Evolutionary conservation across 2,797 vertebrate species (phyloP).

Genomic region (Myotis vivesi): DNA sequence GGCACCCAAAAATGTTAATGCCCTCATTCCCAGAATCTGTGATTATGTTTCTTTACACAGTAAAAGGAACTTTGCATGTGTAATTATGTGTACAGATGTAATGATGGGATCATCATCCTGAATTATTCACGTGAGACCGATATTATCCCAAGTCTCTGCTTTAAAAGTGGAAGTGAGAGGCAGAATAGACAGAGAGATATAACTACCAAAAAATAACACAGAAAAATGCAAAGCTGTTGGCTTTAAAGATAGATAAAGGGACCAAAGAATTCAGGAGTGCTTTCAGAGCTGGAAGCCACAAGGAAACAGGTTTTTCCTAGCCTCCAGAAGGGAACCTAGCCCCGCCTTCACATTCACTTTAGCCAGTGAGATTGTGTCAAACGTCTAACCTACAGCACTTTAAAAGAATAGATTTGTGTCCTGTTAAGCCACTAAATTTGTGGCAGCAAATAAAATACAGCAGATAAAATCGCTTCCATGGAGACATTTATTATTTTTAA

Average conservation of each 20-base stretch:
- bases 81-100: neutral
- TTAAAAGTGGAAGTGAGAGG: neutral
- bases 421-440: neutral
- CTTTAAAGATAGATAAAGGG: neutral
- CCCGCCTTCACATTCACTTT: neutral
- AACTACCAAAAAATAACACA: neutral
- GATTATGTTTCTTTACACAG: neutral
- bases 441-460: neutral
- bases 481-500: neutral
- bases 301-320: neutral
- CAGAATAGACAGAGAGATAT: neutral
- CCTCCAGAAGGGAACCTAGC: rapidly evolving
- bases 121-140: neutral
- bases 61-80: neutral
- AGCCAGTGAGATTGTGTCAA: neutral
- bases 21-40: neutral
- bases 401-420: neutral
- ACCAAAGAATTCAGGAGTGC: neutral
- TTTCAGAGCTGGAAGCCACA: neutral
- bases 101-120: neutral
- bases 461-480: neutral
- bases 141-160: neutral
- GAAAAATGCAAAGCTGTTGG: neutral
- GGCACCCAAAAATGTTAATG: neutral
- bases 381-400: neutral